Base-by-base conservation (phyloP, 2,113 vertebrate species). In the Ramphastos sulfuratus region DNA sequence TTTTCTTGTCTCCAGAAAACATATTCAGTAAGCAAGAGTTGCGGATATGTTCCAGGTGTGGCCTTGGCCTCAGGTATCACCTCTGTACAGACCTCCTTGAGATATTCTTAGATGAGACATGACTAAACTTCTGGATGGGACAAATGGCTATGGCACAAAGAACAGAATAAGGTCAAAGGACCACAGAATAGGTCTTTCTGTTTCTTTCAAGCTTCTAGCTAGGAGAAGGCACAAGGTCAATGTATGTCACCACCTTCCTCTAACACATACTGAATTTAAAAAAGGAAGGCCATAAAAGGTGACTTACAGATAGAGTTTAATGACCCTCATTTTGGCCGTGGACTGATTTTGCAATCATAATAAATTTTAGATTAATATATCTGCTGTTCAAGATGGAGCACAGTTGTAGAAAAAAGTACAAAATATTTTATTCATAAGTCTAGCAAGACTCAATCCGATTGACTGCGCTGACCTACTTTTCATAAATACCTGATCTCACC, bases 401-500 rank as follows among this genome's bases (percentile, higher is more conserved):
- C 55, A 65, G 28, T 55, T 85, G 58, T 75, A 92, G 58, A 42
- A 37, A 69, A 85, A 92, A 52, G 55, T 75, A 86, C 24, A 37
- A 70, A 90, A 90, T 96, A 81, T 96, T 95, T 95, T 94, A 94
- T 96, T 94, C 80, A 86, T 90, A 91, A 87, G 27, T 58, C 39
- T 80, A 69, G 55, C 79, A 85, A 74, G 60, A 61, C 58, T 94
- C 80, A 75, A 71, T 66, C 55, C 2, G 0, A 78, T 55, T 93
- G 79, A 81, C 67, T 85, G 58, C 3, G 2, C 69, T 96, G 89
- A 95, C 95, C 94, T 95, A 94, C 61, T 95, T 96, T 95, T 74
- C 65, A 19, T 66, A 70, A 93, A 72, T 86, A 95, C 80, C 82
- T 46, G 69, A 92, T 94, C 72, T 87, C 91, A 92, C 65, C 20